phyloP scores from a whole-genome alignment of 2,888 invertebrate species.

The Norana najaformis region DNA sequence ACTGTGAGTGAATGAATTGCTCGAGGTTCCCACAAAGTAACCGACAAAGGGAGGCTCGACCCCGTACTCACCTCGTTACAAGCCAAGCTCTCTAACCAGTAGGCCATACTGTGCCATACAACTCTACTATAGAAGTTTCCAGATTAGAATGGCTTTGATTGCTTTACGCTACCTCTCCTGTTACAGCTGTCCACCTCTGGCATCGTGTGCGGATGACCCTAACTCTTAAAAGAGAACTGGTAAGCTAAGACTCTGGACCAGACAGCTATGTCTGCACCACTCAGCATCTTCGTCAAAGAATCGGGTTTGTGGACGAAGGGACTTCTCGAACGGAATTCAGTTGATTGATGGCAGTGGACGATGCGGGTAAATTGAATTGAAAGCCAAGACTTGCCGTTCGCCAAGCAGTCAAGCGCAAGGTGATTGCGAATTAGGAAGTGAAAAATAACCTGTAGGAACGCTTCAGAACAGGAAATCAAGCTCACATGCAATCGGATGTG shows the following conservation, averaged over 20 bases:
- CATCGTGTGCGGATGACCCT: background rate
- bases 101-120: no score
- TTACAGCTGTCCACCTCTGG: background rate
- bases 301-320: background rate
- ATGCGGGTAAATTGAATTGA: background rate
- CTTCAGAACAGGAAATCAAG: background rate
- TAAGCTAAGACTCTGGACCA: background rate
- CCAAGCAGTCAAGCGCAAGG: background rate
- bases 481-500: background rate
- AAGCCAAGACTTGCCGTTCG: background rate
- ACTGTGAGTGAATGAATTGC: no score
- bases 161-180: background rate
- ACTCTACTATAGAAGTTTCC: no score
- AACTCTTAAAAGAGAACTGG: background rate
- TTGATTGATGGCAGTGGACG: background rate
- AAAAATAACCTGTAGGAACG: background rate
- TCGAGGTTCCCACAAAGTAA: no score
- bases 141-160: no score
- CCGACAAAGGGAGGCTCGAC: no score
- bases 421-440: slow-evolving; percentile 1
- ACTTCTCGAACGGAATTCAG: background rate
- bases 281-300: background rate
- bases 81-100: no score
- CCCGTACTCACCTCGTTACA: no score
- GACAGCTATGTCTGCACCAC: background rate